Percentiles rank a stretch among this genome's conserved stretches.
Conservation (phyloP, 2,113 vertebrate genomes). For the Lepus europaeus region DNA sequence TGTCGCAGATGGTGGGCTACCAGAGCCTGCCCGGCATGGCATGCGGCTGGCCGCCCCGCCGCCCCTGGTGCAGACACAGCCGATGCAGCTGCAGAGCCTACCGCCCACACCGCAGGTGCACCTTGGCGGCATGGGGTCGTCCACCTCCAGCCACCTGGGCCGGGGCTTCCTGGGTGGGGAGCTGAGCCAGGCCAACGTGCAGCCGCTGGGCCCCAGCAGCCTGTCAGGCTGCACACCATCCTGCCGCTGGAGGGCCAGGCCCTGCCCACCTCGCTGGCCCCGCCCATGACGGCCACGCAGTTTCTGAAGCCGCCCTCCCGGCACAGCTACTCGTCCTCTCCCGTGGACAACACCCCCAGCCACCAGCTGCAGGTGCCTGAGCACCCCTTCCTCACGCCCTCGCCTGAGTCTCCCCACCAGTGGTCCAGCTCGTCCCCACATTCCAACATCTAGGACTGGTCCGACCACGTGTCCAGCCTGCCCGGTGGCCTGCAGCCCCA, state of each 20-base stretch:
- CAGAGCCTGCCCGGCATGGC: constrained; percentile 89
- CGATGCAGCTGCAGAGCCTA: constrained; percentile 82
- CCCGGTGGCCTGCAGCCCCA: constrained; percentile 96
- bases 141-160: constrained; percentile 79
- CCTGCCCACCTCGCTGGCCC: constrained; percentile 89
- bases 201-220: constrained; percentile 88
- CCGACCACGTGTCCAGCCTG: constrained; percentile 97
- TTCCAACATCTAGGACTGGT: constrained; percentile 98
- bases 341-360: constrained; percentile 96
- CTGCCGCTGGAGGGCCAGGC: constrained; percentile 94
- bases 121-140: constrained; percentile 87
- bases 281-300: constrained; percentile 94
- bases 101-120: constrained; percentile 87
- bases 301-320: constrained; percentile 98
- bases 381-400: constrained; percentile 97
- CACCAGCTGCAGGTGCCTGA: constrained; percentile 97
- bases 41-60: constrained; percentile 90
- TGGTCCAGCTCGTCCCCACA: constrained; percentile 99
- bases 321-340: constrained; percentile 94
- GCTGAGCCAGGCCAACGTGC: constrained; percentile 92
- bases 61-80: constrained; percentile 91
- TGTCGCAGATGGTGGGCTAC: constrained; percentile 96
- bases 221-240: constrained; percentile 92
- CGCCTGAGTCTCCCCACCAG: constrained; percentile 97
- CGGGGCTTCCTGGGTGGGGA: constrained; percentile 93